Base-by-base conservation (phyloP, 2,797 vertebrate genomes). In the Rhinophrynus dorsalis region DNA sequence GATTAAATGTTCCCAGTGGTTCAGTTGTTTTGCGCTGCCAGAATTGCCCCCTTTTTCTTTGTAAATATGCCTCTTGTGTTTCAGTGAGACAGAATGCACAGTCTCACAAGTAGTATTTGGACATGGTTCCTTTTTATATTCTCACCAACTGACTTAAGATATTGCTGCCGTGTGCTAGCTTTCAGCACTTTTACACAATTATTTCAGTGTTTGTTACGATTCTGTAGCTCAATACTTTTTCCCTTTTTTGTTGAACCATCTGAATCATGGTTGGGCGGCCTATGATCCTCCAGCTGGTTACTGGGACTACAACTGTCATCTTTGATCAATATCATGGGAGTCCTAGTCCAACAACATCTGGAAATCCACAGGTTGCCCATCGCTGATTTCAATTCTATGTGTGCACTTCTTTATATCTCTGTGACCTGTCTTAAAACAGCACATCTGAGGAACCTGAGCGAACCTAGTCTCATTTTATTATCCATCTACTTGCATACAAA, bases 51-150 rank as follows among this genome's bases (percentile, higher is more conserved):
- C n/a, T n/a, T n/a, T n/a, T n/a, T n/a, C n/a, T n/a, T n/a, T n/a
- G n/a, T n/a, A n/a, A n/a, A n/a, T n/a, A n/a, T n/a, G n/a, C n/a
- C n/a, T n/a, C n/a, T n/a, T n/a, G n/a, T n/a, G n/a, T n/a, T n/a
- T n/a, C n/a, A n/a, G n/a, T n/a, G n/a, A n/a, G n/a, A 74, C 85
- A 86, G 89, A 93, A 92, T 91, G 85, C 95, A 88, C 86, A 86
- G 88, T 86, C 90, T 88, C 88, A 87, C 89, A 83, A 87, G 89
- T 85, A 92, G 81, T 82, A 80, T 82, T 84, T 81, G 79, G 76
- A 79, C 79, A 84, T 82, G 78, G 77, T 77, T 86, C 84, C 80
- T 89, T 89, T 81, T 84, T 93, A 89, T 88, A 86, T 85, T 88
- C 84, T 92, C 88, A 88, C 85, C 85, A 85, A 84, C 81, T 84